Evolutionary conservation across 2,888 invertebrate genomes (phyloP).

Genomic region (Cancer borealis): DNA sequence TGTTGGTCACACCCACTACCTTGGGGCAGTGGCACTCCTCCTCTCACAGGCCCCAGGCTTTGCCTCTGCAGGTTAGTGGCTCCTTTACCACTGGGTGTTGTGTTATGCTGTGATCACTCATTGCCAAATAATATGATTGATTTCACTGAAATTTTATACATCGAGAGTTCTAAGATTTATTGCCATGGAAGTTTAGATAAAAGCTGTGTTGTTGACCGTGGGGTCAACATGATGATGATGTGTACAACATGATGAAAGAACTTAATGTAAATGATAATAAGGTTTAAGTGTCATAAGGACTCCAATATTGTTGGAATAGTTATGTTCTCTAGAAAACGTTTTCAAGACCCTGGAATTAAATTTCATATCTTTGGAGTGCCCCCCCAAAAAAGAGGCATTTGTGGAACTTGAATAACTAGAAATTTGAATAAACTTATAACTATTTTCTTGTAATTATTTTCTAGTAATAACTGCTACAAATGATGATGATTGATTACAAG

Average conservation of each 20-base stretch:
- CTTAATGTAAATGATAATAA: too few relatives aligned
- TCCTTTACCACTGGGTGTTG: background rate
- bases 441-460: background rate
- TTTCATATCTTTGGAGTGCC: too few relatives aligned
- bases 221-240: too few relatives aligned
- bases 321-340: too few relatives aligned
- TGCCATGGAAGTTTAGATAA: background rate
- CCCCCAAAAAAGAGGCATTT: too few relatives aligned
- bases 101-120: background rate
- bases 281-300: too few relatives aligned
- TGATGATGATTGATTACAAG: background rate
- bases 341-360: too few relatives aligned
- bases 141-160: background rate
- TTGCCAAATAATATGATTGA: background rate
- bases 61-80: conserved; percentile 76
- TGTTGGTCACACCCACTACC: conserved; percentile 89
- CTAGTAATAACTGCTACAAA: background rate
- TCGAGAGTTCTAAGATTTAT: background rate
- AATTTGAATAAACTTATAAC: background rate
- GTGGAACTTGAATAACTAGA: too few relatives aligned
- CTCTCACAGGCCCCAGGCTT: conserved; percentile 79
- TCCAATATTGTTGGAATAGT: too few relatives aligned
- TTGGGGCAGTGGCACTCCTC: conserved; percentile 83
- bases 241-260: too few relatives aligned
- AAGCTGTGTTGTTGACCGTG: background rate